Conservation (phyloP, 2,797 vertebrate species). For the Anabacerthia variegaticeps region DNA sequence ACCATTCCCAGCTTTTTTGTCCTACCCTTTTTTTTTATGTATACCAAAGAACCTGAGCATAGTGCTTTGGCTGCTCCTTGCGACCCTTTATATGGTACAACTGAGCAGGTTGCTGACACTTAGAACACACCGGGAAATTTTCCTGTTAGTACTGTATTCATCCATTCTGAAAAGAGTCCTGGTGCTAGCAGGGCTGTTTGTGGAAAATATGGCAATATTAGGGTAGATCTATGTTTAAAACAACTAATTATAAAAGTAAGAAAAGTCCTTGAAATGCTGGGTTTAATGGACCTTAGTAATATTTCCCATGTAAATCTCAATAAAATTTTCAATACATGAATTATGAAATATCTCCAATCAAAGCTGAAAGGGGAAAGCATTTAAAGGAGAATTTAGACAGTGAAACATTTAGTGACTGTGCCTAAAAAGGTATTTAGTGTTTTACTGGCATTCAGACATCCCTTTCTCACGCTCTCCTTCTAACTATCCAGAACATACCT, state of each 20-base stretch:
- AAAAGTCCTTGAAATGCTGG: background rate
- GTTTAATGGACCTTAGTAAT: background rate
- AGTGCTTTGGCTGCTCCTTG: background rate
- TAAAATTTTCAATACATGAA: background rate
- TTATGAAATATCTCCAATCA: background rate
- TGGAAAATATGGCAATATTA: background rate
- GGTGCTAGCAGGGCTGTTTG: background rate
- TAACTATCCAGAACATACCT: background rate
- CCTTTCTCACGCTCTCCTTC: background rate
- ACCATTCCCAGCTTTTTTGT: background rate
- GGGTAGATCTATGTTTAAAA: background rate
- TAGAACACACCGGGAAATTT: background rate
- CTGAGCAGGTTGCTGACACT: background rate
- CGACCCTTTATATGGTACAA: background rate
- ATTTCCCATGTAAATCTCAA: background rate
- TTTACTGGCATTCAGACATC: background rate
- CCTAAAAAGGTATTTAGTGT: background rate
- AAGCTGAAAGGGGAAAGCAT: background rate
- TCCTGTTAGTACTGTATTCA: background rate
- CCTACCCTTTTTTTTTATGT: background rate
- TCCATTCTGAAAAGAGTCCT: background rate
- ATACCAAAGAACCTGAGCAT: background rate
- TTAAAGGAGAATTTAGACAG: background rate
- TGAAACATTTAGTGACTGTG: background rate
- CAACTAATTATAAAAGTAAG: background rate